Base-by-base conservation (phyloP, 37 sponge, comb jelly and placozoan species). In the Dysidea cf. avara region DNA sequence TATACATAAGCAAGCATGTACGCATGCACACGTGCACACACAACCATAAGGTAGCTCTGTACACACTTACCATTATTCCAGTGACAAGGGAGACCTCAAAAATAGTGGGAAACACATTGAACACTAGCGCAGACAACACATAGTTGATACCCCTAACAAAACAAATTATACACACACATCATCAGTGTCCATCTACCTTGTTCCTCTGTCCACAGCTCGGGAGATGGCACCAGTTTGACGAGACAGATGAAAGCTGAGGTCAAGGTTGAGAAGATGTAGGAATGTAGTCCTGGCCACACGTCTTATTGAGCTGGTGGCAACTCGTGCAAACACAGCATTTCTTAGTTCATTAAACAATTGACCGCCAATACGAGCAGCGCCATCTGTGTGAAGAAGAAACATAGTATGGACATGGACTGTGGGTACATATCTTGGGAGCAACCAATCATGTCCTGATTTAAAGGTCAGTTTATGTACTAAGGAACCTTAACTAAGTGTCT, bases 141-240 rank as follows among this genome's bases (percentile, higher is more conserved):
- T 81, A 88, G 64, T 95, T 95, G 52, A 95, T 88, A 0, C 89
- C 92, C 53, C 94, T 93, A 53, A 11, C 46, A 53, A 82, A 54
- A 35, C 11, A 63, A n/a, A n/a, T n/a, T n/a, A n/a, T n/a, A n/a
- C n/a, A n/a, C n/a, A n/a, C n/a, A n/a, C n/a, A n/a, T 0, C 69
- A 32, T 1, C 33, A 13, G n/a, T n/a, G 18, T 43, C 18, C 25
- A 18, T 47, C n/a, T 50, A 88, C 90, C 98, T 76, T 5, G 98
- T 97, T 28, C 98, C 98, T 57, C 98, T 75, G 79, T 97, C 98
- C 47, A 97, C 74, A 12, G 95, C 98, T 53, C 92, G 63, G 7
- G 94, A 97, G 68, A 97, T 81, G 53, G 88, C 95, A 13, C 98
- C 98, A 22, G 98, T 97, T 39, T 97, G 84, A 34, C 92, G 38